Conservation (phyloP, 64 coral and sea anemone species). For the Platygyra sinensis region DNA sequence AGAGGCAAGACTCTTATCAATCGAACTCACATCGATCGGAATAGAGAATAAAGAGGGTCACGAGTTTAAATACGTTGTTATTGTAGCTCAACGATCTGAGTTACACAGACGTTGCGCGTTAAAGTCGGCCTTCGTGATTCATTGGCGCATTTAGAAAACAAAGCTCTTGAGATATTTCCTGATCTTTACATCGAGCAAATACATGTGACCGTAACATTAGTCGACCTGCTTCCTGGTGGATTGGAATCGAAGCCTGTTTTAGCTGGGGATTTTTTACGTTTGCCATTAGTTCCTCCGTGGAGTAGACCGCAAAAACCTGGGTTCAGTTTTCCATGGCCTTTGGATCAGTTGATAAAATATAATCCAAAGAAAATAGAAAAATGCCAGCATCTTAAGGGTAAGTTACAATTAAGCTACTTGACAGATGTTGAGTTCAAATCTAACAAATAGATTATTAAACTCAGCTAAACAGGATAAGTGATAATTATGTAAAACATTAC, state of each 20-base stretch:
- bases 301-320: constrained; percentile 78
- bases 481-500: no score
- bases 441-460: background rate
- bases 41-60: constrained; percentile 15
- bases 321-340: constrained; percentile 70
- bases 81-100: constrained; percentile 32
- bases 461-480: background rate
- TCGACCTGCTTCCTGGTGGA: constrained; percentile 41
- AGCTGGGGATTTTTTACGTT: constrained; percentile 43
- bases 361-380: constrained; percentile 38
- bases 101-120: constrained; percentile 35
- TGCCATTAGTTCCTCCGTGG: constrained; percentile 65
- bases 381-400: constrained; percentile 75
- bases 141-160: constrained; percentile 77
- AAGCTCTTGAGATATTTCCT: constrained; percentile 58
- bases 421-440: background rate
- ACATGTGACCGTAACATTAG: constrained; percentile 41
- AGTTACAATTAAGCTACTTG: background rate
- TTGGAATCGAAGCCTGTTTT: constrained; percentile 51
- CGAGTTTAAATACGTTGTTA: constrained; percentile 70
- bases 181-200: constrained; percentile 80
- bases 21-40: constrained; percentile 65
- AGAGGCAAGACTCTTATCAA: constrained; percentile 56
- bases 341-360: constrained; percentile 45
- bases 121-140: constrained; percentile 69